phyloP scores from a whole-genome alignment of 2,888 invertebrate genomes.

The Ariolimax columbianus region DNA sequence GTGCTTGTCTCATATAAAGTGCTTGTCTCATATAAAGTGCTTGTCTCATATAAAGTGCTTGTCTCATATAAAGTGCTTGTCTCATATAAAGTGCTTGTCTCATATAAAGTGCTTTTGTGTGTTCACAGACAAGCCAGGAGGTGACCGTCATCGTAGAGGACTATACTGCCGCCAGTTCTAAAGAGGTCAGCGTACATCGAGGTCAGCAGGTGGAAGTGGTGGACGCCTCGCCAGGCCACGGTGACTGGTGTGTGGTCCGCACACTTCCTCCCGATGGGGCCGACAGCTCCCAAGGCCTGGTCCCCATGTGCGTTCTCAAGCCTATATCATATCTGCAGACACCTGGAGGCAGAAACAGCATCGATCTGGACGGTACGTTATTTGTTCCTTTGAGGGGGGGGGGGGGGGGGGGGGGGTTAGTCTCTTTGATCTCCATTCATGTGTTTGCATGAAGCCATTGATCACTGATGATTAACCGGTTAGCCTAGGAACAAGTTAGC shows the following conservation, averaged over 20 bases:
- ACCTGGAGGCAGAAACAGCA: constrained; percentile 73
- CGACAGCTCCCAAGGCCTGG: constrained; percentile 75
- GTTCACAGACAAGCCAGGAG: constrained; percentile 55
- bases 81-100: no score
- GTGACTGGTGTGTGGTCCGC: constrained; percentile 79
- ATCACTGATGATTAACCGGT: no score
- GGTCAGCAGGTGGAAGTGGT: constrained; percentile 96
- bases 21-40: no score
- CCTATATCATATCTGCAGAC: constrained; percentile 71
- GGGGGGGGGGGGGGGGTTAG: no score
- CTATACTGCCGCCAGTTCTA: constrained; percentile 85
- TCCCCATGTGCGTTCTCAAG: constrained; percentile 78
- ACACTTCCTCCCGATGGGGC: constrained; percentile 68
- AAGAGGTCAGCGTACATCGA: constrained; percentile 90
- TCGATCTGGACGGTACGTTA: constrained; percentile 77
- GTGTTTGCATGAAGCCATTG: no score
- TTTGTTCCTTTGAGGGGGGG: no score
- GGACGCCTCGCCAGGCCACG: constrained; percentile 82
- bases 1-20: no score
- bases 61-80: no score
- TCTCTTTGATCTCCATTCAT: no score
- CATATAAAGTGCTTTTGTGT: not conserved
- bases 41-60: no score
- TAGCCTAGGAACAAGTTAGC: no score
- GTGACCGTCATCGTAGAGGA: constrained; percentile 82